Evolutionary conservation across 53 echinoderm and acorn worm species (phyloP).

Genomic region (Pentamera pediparva): DNA sequence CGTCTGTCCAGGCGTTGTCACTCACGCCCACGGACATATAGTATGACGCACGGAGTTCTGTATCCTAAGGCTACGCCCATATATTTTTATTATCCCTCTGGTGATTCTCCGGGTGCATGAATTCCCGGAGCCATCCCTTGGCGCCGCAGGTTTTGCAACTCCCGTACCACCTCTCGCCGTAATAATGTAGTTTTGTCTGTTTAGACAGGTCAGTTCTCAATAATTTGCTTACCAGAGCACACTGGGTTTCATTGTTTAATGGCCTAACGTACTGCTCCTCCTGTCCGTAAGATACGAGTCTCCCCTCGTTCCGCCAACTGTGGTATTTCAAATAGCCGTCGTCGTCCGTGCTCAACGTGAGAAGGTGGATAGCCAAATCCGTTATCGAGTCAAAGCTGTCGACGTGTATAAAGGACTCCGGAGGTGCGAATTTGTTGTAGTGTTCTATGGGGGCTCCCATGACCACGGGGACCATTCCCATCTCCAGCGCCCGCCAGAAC

Average conservation of each 20-base stretch:
- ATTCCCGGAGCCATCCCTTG: not conserved
- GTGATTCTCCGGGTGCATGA: not conserved
- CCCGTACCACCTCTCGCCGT: constrained; percentile 11
- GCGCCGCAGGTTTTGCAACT: constrained; percentile 11
- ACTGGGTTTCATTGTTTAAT: not conserved
- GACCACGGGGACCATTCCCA: not conserved
- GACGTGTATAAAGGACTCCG: constrained; percentile 6
- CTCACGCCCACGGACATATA: no score
- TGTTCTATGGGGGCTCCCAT: constrained; percentile 1
- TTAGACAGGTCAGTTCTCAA: not conserved
- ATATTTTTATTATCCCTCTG: not conserved
- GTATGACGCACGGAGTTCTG: no score
- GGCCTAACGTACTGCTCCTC: constrained; percentile 21
- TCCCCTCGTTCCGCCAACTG: constrained; percentile 7
- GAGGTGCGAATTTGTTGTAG: constrained; percentile 1
- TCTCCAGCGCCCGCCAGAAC: constrained; percentile 22
- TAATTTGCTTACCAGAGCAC: not conserved
- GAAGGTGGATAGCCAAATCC: not conserved
- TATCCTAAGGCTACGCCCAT: constrained; percentile 19
- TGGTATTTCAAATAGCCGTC: not conserved
- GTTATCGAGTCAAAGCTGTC: constrained; percentile 1
- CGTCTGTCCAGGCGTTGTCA: no score
- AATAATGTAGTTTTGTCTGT: not conserved
- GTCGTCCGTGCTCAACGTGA: not conserved
- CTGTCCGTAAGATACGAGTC: constrained; percentile 3